Conservation (phyloP, 2,888 invertebrate genomes). For the Cephus spinipes region DNA sequence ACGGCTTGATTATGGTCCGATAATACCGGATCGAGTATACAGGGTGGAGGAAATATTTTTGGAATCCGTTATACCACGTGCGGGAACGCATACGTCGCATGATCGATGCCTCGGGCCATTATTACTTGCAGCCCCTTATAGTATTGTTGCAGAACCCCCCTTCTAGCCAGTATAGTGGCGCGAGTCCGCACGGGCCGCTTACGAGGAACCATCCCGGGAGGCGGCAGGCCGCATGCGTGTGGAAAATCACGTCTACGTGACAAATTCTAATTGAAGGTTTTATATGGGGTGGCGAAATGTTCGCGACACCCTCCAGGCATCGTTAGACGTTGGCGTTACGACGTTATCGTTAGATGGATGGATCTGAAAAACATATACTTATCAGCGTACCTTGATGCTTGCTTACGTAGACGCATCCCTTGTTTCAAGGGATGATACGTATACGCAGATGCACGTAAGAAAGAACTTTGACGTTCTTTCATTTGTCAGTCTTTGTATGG, state of each 20-base stretch:
- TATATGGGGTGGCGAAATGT: constrained; percentile 13
- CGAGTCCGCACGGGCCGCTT: not conserved
- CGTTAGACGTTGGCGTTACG: not conserved
- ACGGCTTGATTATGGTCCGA: not conserved
- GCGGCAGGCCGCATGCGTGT: constrained; percentile 17
- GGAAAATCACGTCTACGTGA: constrained; percentile 53
- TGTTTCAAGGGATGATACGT: not conserved
- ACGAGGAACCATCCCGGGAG: not conserved
- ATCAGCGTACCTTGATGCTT: not conserved
- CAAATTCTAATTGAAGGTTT: constrained; percentile 61
- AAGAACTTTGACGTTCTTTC: not conserved
- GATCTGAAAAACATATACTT: not conserved
- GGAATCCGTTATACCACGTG: constrained; percentile 14
- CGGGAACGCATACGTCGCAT: constrained; percentile 36
- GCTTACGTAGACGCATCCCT: not conserved
- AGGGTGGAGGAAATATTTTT: not conserved
- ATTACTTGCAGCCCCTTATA: constrained; percentile 56
- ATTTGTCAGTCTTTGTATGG: not conserved
- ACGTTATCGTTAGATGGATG: not conserved
- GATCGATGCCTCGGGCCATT: constrained; percentile 61
- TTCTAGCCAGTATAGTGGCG: not conserved
- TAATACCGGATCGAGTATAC: not conserved
- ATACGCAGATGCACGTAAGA: not conserved
- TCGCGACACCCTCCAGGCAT: constrained; percentile 11
- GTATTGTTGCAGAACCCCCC: constrained; percentile 49